phyloP scores from a whole-genome alignment of 2,113 vertebrate genomes.

The Sarotherodon lohbergeri region DNA sequence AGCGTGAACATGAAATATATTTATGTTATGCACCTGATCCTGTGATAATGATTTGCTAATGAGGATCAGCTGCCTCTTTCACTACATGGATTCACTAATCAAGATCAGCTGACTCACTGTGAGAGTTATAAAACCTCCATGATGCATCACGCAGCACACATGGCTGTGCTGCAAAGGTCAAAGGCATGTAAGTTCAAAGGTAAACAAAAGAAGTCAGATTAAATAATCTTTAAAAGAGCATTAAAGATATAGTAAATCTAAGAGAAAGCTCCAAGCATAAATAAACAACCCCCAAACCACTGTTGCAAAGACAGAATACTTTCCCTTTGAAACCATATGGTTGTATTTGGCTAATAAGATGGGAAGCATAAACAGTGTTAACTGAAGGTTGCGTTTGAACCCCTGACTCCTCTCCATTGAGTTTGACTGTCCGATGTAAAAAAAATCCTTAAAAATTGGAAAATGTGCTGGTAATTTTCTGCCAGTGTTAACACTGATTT shows the following conservation, averaged over 20 bases:
- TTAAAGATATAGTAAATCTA: not conserved
- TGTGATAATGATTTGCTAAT: not conserved
- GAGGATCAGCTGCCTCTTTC: not conserved
- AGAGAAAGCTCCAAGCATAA: not conserved
- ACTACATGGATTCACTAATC: not conserved
- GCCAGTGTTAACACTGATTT: not conserved
- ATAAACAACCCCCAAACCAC: not conserved
- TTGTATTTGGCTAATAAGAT: not conserved
- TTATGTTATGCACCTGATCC: not conserved
- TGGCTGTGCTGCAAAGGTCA: not conserved
- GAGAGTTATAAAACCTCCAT: not conserved
- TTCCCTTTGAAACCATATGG: not conserved
- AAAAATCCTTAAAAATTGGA: fast-evolving
- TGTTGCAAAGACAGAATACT: not conserved
- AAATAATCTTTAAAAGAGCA: not conserved
- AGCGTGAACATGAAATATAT: not conserved
- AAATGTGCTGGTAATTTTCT: not conserved
- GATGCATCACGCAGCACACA: not conserved
- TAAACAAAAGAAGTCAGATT: not conserved
- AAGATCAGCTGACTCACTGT: not conserved
- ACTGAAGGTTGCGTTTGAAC: not conserved
- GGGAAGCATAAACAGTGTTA: not conserved
- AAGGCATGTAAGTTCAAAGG: not conserved
- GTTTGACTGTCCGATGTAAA: not conserved
- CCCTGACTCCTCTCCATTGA: not conserved